These are phyloP conservation scores for Hydractinia echinata DNA, from an alignment of 30 jellyfish, hydroid and myxozoan genomes.

Conservation along the genomic window DNA sequence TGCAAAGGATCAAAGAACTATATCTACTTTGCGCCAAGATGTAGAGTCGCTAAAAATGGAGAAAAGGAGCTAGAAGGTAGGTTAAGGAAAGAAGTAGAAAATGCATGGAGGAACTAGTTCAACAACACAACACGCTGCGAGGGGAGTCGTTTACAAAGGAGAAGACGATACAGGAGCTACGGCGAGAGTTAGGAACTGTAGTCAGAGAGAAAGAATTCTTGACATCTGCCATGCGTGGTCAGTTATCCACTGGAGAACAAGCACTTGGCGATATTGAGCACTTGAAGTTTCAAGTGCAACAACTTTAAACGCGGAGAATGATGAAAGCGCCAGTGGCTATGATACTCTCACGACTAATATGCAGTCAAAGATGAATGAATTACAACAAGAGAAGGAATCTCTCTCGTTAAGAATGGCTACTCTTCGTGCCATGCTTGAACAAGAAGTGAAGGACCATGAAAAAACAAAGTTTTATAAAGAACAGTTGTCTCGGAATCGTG, in stretches of 20 bases:
- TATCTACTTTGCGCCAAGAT: constrained; percentile 5
- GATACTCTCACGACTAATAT: constrained; percentile 6
- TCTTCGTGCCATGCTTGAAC: constrained; percentile 41
- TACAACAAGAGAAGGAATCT: constrained; percentile 8
- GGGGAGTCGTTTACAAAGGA: constrained; percentile 23
- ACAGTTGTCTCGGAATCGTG: constrained; percentile 1
- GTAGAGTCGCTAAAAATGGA: constrained; percentile 32
- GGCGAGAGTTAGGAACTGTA: constrained; percentile 35
- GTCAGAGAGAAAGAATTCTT: constrained; percentile 40
- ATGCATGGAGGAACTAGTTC: constrained; percentile 28
- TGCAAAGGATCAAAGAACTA: not conserved
- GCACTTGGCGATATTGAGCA: constrained; percentile 9
- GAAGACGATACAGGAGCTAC: constrained; percentile 19
- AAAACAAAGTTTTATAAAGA: constrained; percentile 28
- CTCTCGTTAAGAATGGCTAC: constrained; percentile 24
- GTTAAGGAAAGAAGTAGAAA: constrained; percentile 16
- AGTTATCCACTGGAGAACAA: not conserved
- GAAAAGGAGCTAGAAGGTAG: constrained; percentile 48
- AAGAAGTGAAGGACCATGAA: constrained; percentile 45
- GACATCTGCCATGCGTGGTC: constrained; percentile 41
- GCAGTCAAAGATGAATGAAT: not conserved
- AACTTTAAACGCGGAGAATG: constrained; percentile 28
- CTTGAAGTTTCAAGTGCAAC: constrained; percentile 33
- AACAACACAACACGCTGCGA: constrained; percentile 13
- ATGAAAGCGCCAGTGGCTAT: not conserved